Evolutionary conservation across 2,888 invertebrate species (phyloP).

Genomic region (Andrena bicolor): DNA sequence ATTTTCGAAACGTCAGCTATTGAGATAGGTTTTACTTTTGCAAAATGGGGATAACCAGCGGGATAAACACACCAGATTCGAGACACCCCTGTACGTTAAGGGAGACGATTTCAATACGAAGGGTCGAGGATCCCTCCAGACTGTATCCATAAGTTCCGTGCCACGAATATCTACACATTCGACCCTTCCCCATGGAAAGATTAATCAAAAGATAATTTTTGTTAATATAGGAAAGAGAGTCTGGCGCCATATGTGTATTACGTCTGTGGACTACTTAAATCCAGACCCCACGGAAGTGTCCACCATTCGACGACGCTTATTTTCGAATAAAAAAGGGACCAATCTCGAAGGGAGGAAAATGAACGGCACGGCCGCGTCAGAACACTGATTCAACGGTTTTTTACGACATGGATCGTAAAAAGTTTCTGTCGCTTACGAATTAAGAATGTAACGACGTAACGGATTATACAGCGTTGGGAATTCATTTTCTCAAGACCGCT

Average conservation of each 20-base stretch:
- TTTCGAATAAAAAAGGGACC: conserved; percentile 3
- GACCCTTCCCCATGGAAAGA: conserved; percentile 49
- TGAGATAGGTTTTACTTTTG: not conserved
- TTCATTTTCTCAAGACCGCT: conserved; percentile 23
- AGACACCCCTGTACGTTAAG: conserved; percentile 30
- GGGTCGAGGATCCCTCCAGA: conserved; percentile 55
- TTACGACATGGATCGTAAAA: conserved; percentile 37
- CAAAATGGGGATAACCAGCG: conserved; percentile 32
- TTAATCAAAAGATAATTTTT: conserved; percentile 79
- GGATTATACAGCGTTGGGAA: conserved; percentile 20
- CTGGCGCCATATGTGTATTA: conserved; percentile 66
- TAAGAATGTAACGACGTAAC: not conserved
- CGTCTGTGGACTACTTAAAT: conserved; percentile 32
- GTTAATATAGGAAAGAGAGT: conserved; percentile 67
- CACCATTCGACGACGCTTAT: conserved; percentile 7
- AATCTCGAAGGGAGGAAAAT: conserved; percentile 14
- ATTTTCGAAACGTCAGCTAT: too few species aligned
- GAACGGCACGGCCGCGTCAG: not conserved
- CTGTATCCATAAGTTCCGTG: conserved; percentile 55
- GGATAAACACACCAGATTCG: conserved; percentile 49
- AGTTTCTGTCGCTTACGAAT: conserved; percentile 32
- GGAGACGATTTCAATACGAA: conserved; percentile 45
- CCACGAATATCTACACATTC: conserved; percentile 37
- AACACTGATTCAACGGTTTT: not conserved
- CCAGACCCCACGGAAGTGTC: conserved; percentile 1